Evolutionary conservation across 2,888 invertebrate species (phyloP).

Genomic region (Tholera decimalis): DNA sequence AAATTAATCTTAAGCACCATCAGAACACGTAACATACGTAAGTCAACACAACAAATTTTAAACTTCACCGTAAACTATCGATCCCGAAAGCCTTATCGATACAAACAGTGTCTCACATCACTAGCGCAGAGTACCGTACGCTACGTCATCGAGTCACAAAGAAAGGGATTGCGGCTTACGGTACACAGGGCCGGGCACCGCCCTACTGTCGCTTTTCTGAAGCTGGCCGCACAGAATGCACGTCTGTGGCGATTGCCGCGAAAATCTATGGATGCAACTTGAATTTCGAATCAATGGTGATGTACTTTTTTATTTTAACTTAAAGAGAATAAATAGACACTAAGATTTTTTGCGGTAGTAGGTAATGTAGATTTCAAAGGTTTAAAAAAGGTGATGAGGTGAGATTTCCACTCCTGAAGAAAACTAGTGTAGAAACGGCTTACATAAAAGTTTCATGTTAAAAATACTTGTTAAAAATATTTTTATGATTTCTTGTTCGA

Average conservation of each 20-base stretch:
- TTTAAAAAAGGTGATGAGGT: neutral
- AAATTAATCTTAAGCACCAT: neutral
- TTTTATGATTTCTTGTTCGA: neutral
- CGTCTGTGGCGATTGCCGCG: slow-evolving; percentile 40
- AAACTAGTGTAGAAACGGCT: neutral
- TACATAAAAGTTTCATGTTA: neutral
- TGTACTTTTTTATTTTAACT: neutral
- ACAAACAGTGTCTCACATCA: slow-evolving; percentile 69
- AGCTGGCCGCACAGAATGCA: slow-evolving; percentile 46
- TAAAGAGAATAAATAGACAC: too few species aligned
- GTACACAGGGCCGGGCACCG: slow-evolving; percentile 81
- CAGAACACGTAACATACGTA: slow-evolving; percentile 4
- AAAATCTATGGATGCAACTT: slow-evolving; percentile 22
- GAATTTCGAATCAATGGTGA: slow-evolving; percentile 2
- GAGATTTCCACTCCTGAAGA: neutral
- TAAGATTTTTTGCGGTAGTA: too few species aligned
- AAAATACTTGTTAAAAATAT: too few species aligned
- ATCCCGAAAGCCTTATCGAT: slow-evolving; percentile 61
- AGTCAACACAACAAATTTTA: neutral
- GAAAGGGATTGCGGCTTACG: slow-evolving; percentile 88
- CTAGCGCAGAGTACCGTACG: slow-evolving; percentile 85
- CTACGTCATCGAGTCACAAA: slow-evolving; percentile 85
- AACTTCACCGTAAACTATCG: slow-evolving; percentile 31
- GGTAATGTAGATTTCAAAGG: neutral
- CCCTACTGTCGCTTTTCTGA: slow-evolving; percentile 88